Base-by-base conservation (phyloP, 2,888 invertebrate genomes). In the Apocheima hispidaria region DNA sequence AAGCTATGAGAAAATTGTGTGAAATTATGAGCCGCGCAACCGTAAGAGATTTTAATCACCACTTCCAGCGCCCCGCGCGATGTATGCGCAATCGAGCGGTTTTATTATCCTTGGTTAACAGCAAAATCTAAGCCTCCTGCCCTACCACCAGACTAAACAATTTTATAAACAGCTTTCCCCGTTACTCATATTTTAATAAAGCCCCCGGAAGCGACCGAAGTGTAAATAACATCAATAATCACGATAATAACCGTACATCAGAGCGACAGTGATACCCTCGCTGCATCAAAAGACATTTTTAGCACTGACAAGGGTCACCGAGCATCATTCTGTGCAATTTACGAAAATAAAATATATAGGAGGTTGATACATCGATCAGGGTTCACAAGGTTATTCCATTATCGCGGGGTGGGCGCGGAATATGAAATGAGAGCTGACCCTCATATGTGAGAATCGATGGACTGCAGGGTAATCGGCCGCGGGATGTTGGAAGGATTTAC, bases 341-440 rank as follows among this genome's bases (percentile, higher is more conserved):
- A 81, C 86, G 79, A 82, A 86, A 87, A 88, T 90, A 90, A 90
- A 89, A 88, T 87, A 89, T 85, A 80, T 73, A 73, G 70, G 72
- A 54, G 60, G 62, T 62, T 51, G 66, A 71, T 70, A 85, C 82
- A 88, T 88, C 84, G 85, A 90, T 87, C 82, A 79, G 77, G 73
- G 77, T 75, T 83, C 90, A 89, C 91, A 90, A 72, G 88, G 86
- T 84, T 90, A 88, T 91, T 90, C 91, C 91, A 91, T 92, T 91
- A 90, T 78, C 77, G 68, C 33, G 73, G 79, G 79, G 79, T 75
- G 83, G 79, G 71, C 79, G 78, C 73, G 78, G 88, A 89, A 90
- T 90, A 86, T 88, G 72, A 83, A 87, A 90, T 87, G 87, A 86
- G 85, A 77, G 78, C 73, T 83, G 85, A 87, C 87, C 89, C 86